Base-by-base conservation (phyloP, 2,797 vertebrate genomes). In the Hippopotamyrus pictus region DNA sequence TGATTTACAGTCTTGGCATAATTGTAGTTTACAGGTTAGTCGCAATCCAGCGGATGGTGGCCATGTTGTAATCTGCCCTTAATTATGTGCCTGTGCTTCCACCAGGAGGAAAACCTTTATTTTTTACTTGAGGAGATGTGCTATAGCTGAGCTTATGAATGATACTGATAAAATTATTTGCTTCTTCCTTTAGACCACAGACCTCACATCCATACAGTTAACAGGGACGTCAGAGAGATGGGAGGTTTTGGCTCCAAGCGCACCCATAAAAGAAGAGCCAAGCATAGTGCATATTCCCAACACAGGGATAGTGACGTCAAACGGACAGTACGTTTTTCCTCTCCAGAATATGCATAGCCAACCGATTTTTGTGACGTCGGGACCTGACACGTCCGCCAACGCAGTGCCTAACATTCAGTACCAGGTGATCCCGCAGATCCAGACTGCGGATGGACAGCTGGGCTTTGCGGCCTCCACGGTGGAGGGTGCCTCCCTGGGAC, bases 361-460 rank as follows among this genome's bases (percentile, higher is more conserved):
- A 92, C 96, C 98, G 93, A 98, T 99, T 93, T 99, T 99, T 96
- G 97, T 99, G 94, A 97, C 98, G 83, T 96, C 97, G 91, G 98
- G 98, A 96, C 96, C 96, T 88, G 98, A 99, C 91, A 93, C 96
- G 91, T 97, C 98, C 92, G 96, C 97, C 96, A 96, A 95, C 91
- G 96, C 97, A 94, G 98, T 99, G 97, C 97, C 99, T 96, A 99
- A 96, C 92, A 98, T 99, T 95, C 99, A 99, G 90, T 99, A 99
- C 96, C 99, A 99, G 97, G 98, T 99, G 95, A 99, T 99, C 96
- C 99, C 99, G 96, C 98, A 99, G 95, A 97, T 99, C 94, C 98
- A 99, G 94, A 97, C 98, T 90, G 94, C 97, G 90, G 99, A 99
- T 90, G 98, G 98, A 94, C 98, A 99, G 92, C 96, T 99, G 95